Conservation (phyloP, 2,888 invertebrate species). For the Eurytoma adleriae region DNA sequence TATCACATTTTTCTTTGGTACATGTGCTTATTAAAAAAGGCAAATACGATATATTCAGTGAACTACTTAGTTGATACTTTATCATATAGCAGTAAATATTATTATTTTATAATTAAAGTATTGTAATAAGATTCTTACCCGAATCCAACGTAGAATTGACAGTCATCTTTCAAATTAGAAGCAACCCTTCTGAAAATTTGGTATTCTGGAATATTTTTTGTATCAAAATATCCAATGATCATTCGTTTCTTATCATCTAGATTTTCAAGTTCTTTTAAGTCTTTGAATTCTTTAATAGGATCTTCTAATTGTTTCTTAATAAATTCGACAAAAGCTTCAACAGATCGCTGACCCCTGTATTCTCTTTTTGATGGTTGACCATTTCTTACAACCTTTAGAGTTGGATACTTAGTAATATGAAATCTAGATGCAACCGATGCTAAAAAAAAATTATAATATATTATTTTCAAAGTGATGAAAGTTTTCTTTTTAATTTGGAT, state of each 20-base stretch:
- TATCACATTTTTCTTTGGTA: conserved; percentile 72
- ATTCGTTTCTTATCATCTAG: conserved; percentile 89
- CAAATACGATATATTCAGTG: conserved; percentile 52
- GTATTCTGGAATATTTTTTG: conserved; percentile 88
- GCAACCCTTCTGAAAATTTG: conserved; percentile 88
- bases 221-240: conserved; percentile 93
- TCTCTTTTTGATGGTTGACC: conserved; percentile 93
- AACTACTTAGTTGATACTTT: neutral
- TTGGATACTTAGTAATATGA: conserved; percentile 99
- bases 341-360: conserved; percentile 92
- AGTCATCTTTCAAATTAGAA: conserved; percentile 94
- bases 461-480: neutral
- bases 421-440: conserved; percentile 90
- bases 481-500: neutral
- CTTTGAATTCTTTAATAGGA: conserved; percentile 87
- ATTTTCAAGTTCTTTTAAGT: conserved; percentile 84
- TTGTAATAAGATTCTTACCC: conserved; percentile 79
- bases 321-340: conserved; percentile 92
- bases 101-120: conserved; percentile 12
- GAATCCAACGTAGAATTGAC: conserved; percentile 94
- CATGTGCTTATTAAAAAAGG: conserved; percentile 72
- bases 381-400: conserved; percentile 95
- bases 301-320: conserved; percentile 92
- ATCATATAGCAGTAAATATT: conserved; percentile 14
- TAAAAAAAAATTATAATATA: conserved; percentile 66